Base-by-base conservation (phyloP, 1,140 invertebrate genomes). In the Lepidurus couesii region DNA sequence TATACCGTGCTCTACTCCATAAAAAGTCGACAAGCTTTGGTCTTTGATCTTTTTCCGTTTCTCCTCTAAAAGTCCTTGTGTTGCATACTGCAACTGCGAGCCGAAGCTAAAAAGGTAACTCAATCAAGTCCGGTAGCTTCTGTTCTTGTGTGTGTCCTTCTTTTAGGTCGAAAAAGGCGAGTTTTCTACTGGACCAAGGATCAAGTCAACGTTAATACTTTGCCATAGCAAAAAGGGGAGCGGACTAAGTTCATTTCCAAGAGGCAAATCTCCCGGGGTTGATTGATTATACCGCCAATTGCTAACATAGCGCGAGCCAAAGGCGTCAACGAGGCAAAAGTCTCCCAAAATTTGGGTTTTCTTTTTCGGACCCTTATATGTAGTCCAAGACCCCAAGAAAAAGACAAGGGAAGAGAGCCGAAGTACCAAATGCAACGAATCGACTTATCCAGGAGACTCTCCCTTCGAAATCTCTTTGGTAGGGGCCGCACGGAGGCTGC, bases 271-370 rank as follows among this genome's bases (percentile, higher is more conserved):
- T 65, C 53, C 53, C 16, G 53, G 53, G 53, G 21, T 65, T 65
- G 53, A 65, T 65, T 65, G 53, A 65, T 65, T 65, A 21, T 65
- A 65, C 53, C 53, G 53, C 53, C 53, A 65, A 65, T 65, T 65
- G 53, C 53, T 65, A 65, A 65, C 21, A 65, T 65, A 65, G 53
- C 53, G 21, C 53, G n/a, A 65, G 53, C 53, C 13, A 21, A 65
- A 65, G 53, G 53, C 16, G 53, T 65, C 53, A 65, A 65, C 53
- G n/a, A 65, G 53, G 53, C 53, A 65, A 34, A 34, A 21, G 53
- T 65, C 53, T 65, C 21, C 16, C 53, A 21, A 34, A 34, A 65
- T 65, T 65, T 21, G 16, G 6, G 16, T 65, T 65, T 65, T 16
- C 13, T 65, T 65, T 65, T 65, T 13, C 53, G 16, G 16, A 11